A percentile compares a stretch with the other conserved stretches of the same genome.
Conservation (phyloP, 2,888 invertebrate genomes). For the Sipunculus nudus region DNA sequence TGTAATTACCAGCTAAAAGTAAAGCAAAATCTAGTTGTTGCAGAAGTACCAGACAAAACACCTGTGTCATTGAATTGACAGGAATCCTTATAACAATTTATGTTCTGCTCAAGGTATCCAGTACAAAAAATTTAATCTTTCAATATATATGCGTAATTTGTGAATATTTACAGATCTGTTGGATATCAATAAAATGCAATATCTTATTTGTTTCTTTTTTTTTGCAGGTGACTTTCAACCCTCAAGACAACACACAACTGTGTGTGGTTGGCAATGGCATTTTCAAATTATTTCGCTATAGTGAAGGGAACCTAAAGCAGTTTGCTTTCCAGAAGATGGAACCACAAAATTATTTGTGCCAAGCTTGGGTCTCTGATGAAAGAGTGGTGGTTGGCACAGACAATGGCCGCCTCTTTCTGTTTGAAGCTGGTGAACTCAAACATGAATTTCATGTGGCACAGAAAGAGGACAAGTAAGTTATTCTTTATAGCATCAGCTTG, state of each 20-base stretch:
- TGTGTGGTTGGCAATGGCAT: constrained; percentile 75
- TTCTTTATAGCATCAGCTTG: too few relatives aligned
- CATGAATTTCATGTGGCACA: constrained; percentile 58
- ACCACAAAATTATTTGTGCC: constrained; percentile 77
- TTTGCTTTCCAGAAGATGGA: constrained; percentile 87
- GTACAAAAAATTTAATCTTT: too few relatives aligned
- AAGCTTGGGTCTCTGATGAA: constrained; percentile 85
- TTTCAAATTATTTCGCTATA: constrained; percentile 79
- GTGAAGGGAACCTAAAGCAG: constrained; percentile 82
- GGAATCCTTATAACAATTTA: too few relatives aligned
- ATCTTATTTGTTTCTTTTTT: not conserved
- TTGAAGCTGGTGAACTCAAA: constrained; percentile 85
- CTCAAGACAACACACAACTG: constrained; percentile 78
- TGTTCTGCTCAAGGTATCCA: too few relatives aligned
- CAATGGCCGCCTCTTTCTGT: constrained; percentile 78
- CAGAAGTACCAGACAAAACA: too few relatives aligned
- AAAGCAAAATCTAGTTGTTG: too few relatives aligned
- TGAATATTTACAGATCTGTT: too few relatives aligned
- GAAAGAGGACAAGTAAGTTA: too few relatives aligned
- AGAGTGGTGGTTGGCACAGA: constrained; percentile 83
- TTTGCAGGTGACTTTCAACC: constrained; percentile 79
- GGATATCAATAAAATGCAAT: too few relatives aligned
- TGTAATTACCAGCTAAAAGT: too few relatives aligned
- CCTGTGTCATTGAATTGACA: too few relatives aligned
- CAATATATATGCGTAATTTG: too few relatives aligned